These are phyloP conservation scores for Poeciliopsis paucimaculata DNA, from an alignment of 2,797 vertebrate genomes.

Conservation along the genomic window DNA sequence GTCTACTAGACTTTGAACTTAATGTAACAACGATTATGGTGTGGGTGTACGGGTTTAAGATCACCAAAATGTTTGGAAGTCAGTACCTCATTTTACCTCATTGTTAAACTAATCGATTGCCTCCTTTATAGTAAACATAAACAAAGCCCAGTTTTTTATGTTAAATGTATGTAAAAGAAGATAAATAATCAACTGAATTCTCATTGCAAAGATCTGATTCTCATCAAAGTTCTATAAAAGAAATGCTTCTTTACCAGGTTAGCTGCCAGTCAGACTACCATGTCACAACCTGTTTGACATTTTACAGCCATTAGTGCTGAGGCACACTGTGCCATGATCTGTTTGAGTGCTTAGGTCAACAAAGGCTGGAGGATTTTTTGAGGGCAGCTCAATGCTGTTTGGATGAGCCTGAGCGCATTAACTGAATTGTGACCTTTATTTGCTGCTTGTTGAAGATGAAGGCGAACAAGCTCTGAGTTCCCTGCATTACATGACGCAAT, in stretches of 20 bases:
- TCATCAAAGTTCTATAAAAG: not conserved
- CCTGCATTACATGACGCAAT: not conserved
- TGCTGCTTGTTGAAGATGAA: not conserved
- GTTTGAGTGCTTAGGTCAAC: not conserved
- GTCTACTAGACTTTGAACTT: conserved; percentile 3
- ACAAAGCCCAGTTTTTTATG: not conserved
- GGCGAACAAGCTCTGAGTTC: not conserved
- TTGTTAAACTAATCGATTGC: not conserved
- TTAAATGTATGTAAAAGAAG: not conserved
- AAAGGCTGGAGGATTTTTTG: not conserved
- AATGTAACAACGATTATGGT: not conserved
- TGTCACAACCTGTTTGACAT: not conserved
- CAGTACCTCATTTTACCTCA: not conserved
- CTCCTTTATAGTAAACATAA: not conserved
- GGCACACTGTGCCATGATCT: not conserved
- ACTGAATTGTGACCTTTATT: not conserved
- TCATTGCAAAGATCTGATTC: not conserved
- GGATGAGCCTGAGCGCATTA: not conserved
- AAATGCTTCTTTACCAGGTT: not conserved
- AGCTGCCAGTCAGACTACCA: not conserved
- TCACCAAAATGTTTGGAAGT: not conserved
- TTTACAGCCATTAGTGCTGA: not conserved
- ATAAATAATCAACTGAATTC: not conserved
- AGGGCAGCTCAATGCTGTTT: not conserved
- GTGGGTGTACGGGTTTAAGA: not conserved